Evolutionary conservation across 2,888 invertebrate species (phyloP).

Genomic region (Malacosoma neustria): DNA sequence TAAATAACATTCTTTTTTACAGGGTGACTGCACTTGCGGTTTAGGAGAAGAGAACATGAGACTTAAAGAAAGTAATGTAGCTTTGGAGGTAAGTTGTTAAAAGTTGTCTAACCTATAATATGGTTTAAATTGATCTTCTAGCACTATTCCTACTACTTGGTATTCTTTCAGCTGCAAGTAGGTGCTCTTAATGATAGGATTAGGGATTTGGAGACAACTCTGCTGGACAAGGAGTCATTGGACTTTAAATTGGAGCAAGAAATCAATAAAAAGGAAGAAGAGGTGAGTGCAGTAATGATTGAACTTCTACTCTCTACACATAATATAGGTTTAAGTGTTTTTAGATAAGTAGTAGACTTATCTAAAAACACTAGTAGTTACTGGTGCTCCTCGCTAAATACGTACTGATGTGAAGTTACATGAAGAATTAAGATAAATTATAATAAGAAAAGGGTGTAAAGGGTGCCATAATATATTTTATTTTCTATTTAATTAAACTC

Average conservation of each 20-base stretch:
- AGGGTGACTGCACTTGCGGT: slow-evolving; percentile 47
- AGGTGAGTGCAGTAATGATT: slow-evolving; percentile 24
- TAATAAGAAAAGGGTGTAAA: no score
- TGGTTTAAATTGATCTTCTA: no score
- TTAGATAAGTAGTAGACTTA: no score
- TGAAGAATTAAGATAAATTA: no score
- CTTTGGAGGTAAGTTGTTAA: slow-evolving; percentile 24
- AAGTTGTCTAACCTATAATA: not conserved
- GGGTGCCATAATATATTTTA: no score
- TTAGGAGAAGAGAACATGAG: slow-evolving; percentile 35
- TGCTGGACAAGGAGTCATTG: slow-evolving; percentile 20
- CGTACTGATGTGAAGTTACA: no score
- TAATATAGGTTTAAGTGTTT: no score
- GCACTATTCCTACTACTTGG: no score
- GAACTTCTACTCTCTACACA: not conserved
- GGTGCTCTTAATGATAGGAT: slow-evolving; percentile 22
- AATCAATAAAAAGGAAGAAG: slow-evolving; percentile 27
- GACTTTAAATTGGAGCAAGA: slow-evolving; percentile 20
- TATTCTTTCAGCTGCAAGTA: slow-evolving; percentile 18
- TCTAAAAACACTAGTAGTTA: no score
- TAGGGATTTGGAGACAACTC: slow-evolving; percentile 24
- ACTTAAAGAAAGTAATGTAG: slow-evolving; percentile 29
- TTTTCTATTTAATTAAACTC: no score
- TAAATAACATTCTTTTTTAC: no score
- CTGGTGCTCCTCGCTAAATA: no score